Percentiles rank a stretch among this genome's conserved stretches.
Conservation (phyloP, 53 echinoderm and acorn worm genomes). For the Arbacia lixula region DNA sequence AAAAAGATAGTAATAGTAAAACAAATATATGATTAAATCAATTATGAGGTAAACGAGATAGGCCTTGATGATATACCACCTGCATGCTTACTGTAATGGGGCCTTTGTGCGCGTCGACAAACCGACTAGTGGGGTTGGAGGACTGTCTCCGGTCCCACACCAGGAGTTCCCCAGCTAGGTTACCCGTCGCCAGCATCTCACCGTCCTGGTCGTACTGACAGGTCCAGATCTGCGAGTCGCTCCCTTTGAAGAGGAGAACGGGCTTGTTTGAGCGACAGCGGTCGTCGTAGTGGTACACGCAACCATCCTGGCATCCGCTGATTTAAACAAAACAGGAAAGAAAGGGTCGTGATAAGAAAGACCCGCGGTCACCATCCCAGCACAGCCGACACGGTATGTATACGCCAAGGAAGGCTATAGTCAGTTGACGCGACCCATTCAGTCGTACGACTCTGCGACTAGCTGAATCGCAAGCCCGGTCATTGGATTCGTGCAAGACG, state of each 20-base stretch:
- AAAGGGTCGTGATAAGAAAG: too few species aligned
- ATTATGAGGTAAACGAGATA: too few species aligned
- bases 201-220: conserved; percentile 3
- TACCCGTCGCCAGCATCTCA: conserved; percentile 19
- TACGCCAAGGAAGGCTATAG: too few species aligned
- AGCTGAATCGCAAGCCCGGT: too few species aligned
- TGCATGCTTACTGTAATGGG: background rate
- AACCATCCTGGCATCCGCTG: conserved; percentile 28
- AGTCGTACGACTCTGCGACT: too few species aligned
- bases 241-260: background rate
- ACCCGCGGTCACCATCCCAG: too few species aligned
- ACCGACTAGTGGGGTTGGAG: background rate
- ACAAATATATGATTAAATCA: too few species aligned
- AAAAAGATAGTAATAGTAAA: too few species aligned
- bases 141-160: conserved; percentile 23
- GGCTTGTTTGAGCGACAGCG: conserved; percentile 10
- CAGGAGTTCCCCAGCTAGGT: background rate
- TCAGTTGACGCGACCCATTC: too few species aligned
- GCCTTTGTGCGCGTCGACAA: conserved; percentile 5
- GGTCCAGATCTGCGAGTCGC: background rate
- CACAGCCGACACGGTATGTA: too few species aligned
- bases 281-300: conserved; percentile 38
- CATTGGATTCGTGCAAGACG: too few species aligned
- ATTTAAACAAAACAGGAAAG: background rate
- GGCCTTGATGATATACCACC: too few species aligned